Conservation (phyloP, 2,888 invertebrate species). For the Drosophila gaucha region DNA sequence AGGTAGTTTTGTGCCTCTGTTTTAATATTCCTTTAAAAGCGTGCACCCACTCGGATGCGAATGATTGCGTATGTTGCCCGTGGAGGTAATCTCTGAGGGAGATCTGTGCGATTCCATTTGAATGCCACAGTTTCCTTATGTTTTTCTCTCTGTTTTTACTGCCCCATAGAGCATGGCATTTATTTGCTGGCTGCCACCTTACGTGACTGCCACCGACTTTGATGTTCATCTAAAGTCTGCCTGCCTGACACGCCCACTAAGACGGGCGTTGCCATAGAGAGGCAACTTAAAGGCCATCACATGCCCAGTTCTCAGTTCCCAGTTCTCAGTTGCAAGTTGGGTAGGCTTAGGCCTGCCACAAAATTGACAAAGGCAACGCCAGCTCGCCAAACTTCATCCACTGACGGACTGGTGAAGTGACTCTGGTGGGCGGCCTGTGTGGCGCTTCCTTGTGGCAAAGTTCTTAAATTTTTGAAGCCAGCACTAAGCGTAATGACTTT, state of each 20-base stretch:
- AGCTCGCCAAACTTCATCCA: constrained; percentile 21
- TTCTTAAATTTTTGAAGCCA: constrained; percentile 12
- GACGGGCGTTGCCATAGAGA: constrained; percentile 31
- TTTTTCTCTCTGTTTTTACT: constrained; percentile 10
- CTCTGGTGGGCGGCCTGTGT: constrained; percentile 5
- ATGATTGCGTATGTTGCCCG: constrained; percentile 24
- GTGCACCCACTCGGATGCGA: constrained; percentile 13
- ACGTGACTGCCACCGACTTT: constrained; percentile 58
- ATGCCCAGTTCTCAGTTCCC: not conserved
- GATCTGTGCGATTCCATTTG: constrained; percentile 30
- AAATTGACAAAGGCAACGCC: constrained; percentile 45
- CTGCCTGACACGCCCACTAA: constrained; percentile 12
- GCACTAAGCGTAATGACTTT: constrained; percentile 13
- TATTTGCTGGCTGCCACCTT: constrained; percentile 70
- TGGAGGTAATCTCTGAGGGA: constrained; percentile 20
- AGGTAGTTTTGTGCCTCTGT: constrained; percentile 43
- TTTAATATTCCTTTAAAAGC: constrained; percentile 75
- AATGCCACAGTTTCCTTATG: constrained; percentile 28
- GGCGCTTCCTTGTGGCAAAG: constrained; percentile 9
- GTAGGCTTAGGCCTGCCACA: constrained; percentile 43
- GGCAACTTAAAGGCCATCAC: constrained; percentile 14
- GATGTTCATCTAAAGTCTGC: constrained; percentile 42
- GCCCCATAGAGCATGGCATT: constrained; percentile 43
- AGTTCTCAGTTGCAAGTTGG: constrained; percentile 30
- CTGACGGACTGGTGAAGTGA: not conserved